Conservation (phyloP, 2,888 invertebrate species). For the Ophion slaviceki region DNA sequence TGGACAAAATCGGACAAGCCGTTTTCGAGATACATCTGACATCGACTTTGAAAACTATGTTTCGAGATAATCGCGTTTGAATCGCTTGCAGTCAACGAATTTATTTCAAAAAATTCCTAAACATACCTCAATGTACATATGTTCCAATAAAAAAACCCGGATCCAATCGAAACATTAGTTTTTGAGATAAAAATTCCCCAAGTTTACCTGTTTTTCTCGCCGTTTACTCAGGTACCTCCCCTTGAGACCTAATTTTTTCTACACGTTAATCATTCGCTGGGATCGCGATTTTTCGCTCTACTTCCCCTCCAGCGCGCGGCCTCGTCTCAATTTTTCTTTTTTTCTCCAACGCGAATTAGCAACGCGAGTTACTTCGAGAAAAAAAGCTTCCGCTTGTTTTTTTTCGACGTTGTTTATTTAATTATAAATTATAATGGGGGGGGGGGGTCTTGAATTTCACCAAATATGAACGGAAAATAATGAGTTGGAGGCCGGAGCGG, state of each 20-base stretch:
- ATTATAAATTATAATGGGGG: neutral
- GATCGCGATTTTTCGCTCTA: neutral
- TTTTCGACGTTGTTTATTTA: neutral
- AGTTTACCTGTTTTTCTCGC: too few species aligned
- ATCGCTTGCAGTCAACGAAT: too few species aligned
- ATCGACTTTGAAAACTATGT: too few species aligned
- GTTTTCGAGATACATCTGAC: too few species aligned
- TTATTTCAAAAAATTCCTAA: too few species aligned
- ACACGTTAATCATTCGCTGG: neutral
- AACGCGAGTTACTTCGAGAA: neutral
- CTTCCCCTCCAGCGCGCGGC: neutral
- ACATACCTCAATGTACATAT: too few species aligned
- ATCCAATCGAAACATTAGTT: too few species aligned
- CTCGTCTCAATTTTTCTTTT: neutral
- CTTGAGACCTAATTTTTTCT: slow-evolving; percentile 11
- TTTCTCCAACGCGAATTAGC: neutral
- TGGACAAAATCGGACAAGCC: too few species aligned
- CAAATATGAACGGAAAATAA: neutral
- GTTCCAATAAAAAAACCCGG: too few species aligned
- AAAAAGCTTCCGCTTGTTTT: neutral
- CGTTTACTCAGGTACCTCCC: too few species aligned
- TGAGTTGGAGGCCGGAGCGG: neutral
- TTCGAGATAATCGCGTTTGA: too few species aligned
- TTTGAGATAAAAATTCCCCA: too few species aligned
- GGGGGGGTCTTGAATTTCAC: neutral